phyloP scores from a whole-genome alignment of 2,113 vertebrate species.

The Osmerus mordax region DNA sequence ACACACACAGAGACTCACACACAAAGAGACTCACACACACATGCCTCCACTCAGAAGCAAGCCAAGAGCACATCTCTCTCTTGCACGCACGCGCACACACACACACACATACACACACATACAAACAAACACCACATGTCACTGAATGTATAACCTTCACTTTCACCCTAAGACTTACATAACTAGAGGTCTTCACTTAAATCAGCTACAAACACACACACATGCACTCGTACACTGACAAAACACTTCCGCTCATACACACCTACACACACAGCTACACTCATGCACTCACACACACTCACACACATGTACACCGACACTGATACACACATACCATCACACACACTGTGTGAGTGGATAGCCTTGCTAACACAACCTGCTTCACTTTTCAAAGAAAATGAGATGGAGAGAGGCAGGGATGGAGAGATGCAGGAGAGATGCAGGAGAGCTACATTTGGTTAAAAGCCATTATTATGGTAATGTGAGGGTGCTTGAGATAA shows the following conservation, averaged over 20 bases:
- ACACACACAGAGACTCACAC: too few relatives aligned
- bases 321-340: not conserved
- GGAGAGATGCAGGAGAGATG: too few relatives aligned
- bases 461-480: slow-evolving; percentile 79
- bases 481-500: slow-evolving; percentile 75
- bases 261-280: not conserved
- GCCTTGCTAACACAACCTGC: slow-evolving; percentile 56
- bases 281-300: not conserved
- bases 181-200: not conserved
- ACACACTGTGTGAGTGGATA: slow-evolving; percentile 53
- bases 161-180: not conserved
- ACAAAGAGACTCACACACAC: slow-evolving; percentile 3
- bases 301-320: not conserved
- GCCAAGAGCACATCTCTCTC: too few relatives aligned
- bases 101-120: slow-evolving; percentile 13
- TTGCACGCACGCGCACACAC: not conserved
- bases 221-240: not conserved
- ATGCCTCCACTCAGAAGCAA: too few relatives aligned
- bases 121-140: not conserved
- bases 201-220: not conserved
- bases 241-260: not conserved
- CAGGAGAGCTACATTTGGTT: slow-evolving; percentile 70
- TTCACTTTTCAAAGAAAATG: too few relatives aligned
- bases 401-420: too few relatives aligned
- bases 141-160: not conserved